Evolutionary conservation across 1,140 invertebrate species (phyloP), one percentile per base, ranked within the genome.

Genomic region (Lepidurus packardi): DNA sequence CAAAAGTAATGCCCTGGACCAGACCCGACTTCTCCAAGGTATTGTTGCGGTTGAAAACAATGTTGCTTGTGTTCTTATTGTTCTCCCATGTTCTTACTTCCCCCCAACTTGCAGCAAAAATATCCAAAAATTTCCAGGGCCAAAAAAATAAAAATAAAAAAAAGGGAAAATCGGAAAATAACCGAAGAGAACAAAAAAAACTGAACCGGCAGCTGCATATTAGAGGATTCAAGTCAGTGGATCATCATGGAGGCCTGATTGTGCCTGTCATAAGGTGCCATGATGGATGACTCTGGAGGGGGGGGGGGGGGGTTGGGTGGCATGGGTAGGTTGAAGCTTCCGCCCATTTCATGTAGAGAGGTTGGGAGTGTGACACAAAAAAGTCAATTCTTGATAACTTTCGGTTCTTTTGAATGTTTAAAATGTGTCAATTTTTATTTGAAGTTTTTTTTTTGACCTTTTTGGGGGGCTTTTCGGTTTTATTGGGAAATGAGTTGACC

Each of bases 151-250:
- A 21, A 13, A 13, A 9, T 4, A 65, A 21, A 65, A 65, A 65
- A 21, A n/a, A 65, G 21, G 53, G n/a, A 65, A 65, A 65, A 65
- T n/a, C 13, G 53, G 16, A 65, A 65, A 7, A 21, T 65, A 65
- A 65, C 16, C 16, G 53, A 65, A 65, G 53, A 65, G 53, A 65
- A 65, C 53, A 65, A n/a, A 65, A 65, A 65, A 65, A 65, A 65
- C 53, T 65, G 53, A 65, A 65, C 34, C 53, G 53, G 53, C 53
- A 65, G 53, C 53, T 65, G 53, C 53, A 65, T 65, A 65, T 65
- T 65, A 65, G 8, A 65, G 53, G 53, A 65, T 65, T 65, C 16
- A 65, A 65, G 53, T 16, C 53, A 65, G 53, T 65, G 21, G 53
- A 65, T 65, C 53, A 65, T 65, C 53, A 65, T 65, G 13, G 53